These are phyloP conservation scores for Apoderus coryli DNA, from an alignment of 2,888 invertebrate species.

Conservation along the genomic window DNA sequence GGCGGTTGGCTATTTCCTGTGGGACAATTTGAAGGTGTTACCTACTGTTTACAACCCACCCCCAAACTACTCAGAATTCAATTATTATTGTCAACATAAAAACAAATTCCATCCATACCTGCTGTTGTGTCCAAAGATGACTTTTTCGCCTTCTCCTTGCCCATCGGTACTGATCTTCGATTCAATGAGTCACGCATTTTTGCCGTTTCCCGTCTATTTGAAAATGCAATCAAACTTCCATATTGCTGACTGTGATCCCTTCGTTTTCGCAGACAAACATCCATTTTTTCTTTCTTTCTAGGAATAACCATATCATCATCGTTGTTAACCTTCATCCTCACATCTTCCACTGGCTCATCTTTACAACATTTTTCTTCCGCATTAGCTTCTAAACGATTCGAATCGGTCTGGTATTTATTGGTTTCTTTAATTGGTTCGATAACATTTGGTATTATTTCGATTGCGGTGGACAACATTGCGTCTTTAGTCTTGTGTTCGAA, in stretches of 20 bases:
- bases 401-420: too few relatives aligned
- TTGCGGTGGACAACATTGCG: constrained; percentile 43
- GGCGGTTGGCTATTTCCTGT: too few relatives aligned
- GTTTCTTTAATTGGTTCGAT: too few relatives aligned
- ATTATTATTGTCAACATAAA: too few relatives aligned
- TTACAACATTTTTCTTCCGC: constrained; percentile 29
- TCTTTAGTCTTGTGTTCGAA: constrained; percentile 37
- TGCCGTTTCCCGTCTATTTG: constrained; percentile 25
- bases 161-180: constrained; percentile 28
- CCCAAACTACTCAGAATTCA: too few relatives aligned
- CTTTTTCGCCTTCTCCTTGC: constrained; percentile 34
- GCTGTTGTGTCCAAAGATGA: too few relatives aligned
- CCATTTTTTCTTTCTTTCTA: constrained; percentile 41
- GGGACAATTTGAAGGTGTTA: too few relatives aligned
- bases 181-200: constrained; percentile 27
- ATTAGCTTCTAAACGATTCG: too few relatives aligned
- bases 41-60: too few relatives aligned
- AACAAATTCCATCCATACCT: too few relatives aligned
- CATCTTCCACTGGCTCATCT: constrained; percentile 29
- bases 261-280: constrained; percentile 28
- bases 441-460: constrained; percentile 35
- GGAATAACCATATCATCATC: constrained; percentile 33
- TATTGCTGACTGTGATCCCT: constrained; percentile 30
- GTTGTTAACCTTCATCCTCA: constrained; percentile 32
- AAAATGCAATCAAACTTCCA: constrained; percentile 30